Percentiles rank a stretch among this genome's conserved stretches.
phyloP scores from a whole-genome alignment of 2,888 invertebrate genomes.

The Bombylius major region DNA sequence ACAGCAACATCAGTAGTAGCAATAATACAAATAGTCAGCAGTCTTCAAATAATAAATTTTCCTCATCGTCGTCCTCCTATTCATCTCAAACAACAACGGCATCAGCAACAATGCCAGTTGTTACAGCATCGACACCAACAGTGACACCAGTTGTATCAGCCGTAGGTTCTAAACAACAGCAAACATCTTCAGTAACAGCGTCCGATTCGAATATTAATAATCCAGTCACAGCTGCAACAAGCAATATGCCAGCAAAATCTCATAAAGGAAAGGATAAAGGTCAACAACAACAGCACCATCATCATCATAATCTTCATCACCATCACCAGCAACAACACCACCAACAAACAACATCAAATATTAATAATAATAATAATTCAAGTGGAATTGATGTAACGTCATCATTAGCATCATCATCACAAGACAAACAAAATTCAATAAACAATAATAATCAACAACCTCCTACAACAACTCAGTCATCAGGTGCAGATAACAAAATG shows the following conservation, averaged over 20 bases:
- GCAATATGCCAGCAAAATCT: background rate
- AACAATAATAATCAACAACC: conserved; percentile 32
- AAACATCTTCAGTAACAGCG: background rate
- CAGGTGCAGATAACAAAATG: background rate
- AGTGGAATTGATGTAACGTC: conserved; percentile 12
- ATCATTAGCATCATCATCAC: conserved; percentile 8
- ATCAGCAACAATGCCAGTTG: background rate
- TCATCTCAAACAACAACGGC: background rate
- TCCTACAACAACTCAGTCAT: background rate
- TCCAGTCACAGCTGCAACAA: background rate
- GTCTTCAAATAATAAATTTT: background rate
- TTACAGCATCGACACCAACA: background rate
- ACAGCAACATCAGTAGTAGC: background rate
- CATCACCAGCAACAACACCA: conserved; percentile 10
- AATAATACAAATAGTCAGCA: background rate
- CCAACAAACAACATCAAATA: conserved; percentile 2
- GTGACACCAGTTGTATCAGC: background rate
- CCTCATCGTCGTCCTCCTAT: background rate
- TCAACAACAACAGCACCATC: background rate
- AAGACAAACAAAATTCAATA: background rate
- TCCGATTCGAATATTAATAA: no score
- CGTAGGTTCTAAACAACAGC: background rate
- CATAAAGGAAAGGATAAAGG: conserved; percentile 1
- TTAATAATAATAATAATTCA: conserved; percentile 9
- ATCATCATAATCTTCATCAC: conserved; percentile 2